Percentiles rank a stretch among this genome's conserved stretches.
phyloP scores from a whole-genome alignment of 92 coral and sea anemone genomes.

The Micromussa lordhowensis region DNA sequence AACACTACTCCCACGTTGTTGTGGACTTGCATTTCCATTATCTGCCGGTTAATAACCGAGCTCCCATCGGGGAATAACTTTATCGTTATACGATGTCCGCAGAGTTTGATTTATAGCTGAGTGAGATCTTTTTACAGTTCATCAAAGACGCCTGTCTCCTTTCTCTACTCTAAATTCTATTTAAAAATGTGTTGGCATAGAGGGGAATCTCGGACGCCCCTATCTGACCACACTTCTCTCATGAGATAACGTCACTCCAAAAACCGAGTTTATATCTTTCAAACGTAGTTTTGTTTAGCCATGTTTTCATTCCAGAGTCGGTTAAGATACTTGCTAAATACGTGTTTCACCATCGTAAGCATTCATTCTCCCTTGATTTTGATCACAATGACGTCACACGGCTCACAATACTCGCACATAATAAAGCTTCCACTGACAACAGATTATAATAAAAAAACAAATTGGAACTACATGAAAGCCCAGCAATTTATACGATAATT shows the following conservation, averaged over 20 bases:
- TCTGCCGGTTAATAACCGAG: constrained; percentile 4
- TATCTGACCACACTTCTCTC: background rate
- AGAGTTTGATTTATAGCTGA: background rate
- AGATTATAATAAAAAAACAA: background rate
- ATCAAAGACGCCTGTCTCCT: background rate
- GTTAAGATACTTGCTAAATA: no score
- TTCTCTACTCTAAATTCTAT: background rate
- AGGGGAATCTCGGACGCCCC: background rate
- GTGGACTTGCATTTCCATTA: background rate
- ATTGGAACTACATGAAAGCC: background rate
- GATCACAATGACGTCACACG: constrained; percentile 5
- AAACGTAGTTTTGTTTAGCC: background rate
- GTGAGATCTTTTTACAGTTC: background rate
- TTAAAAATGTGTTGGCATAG: background rate
- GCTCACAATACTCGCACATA: background rate
- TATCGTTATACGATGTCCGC: background rate
- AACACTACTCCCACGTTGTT: background rate
- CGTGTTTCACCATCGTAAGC: background rate
- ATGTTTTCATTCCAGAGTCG: background rate
- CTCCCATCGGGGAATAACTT: background rate
- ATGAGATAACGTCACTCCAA: no score
- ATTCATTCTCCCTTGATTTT: background rate
- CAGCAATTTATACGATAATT: background rate
- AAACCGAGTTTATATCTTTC: background rate
- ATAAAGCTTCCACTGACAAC: background rate